Conservation (phyloP, 1,140 invertebrate genomes). For the Pemphigus obesinymphae region DNA sequence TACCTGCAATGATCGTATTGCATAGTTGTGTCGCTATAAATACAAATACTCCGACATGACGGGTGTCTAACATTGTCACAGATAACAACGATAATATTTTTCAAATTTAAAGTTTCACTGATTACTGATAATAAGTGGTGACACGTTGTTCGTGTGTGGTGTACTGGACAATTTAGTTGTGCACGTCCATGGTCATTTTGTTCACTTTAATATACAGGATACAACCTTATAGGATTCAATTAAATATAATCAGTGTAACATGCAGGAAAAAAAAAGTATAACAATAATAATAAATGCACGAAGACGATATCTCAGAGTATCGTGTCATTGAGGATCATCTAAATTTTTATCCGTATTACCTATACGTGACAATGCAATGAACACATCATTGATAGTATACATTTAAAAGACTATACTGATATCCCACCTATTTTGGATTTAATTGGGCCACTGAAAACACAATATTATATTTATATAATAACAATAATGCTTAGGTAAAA, state of each 20-base stretch:
- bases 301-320: neutral
- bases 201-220: slow-evolving; percentile 22
- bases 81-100: neutral
- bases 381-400: too few relatives aligned
- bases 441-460: too few relatives aligned
- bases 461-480: too few relatives aligned
- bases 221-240: neutral
- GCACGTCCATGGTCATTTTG: neutral
- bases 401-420: too few relatives aligned
- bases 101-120: neutral
- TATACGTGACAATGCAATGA: too few relatives aligned
- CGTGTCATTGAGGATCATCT: neutral
- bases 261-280: neutral
- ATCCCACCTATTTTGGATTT: too few relatives aligned
- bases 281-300: neutral
- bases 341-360: too few relatives aligned
- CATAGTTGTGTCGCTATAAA: neutral
- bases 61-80: neutral
- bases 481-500: too few relatives aligned
- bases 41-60: neutral
- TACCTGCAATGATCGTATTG: neutral
- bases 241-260: neutral
- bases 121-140: neutral
- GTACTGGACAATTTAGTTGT: neutral
- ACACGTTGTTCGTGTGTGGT: neutral